Base-by-base conservation (phyloP, 2,797 vertebrate species). In the Novumbra hubbsi region DNA sequence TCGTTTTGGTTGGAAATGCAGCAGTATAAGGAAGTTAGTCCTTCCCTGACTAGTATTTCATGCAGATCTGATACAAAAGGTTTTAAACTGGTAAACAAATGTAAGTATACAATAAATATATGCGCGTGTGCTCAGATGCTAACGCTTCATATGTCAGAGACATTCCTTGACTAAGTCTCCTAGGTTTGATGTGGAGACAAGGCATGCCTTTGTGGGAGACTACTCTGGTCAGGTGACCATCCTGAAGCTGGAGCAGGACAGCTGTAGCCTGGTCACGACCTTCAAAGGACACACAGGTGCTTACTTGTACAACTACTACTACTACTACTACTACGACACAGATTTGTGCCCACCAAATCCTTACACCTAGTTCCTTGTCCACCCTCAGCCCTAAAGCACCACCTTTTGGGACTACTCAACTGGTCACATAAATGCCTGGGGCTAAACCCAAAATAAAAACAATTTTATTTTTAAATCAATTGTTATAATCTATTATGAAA, bases 151-250 rank as follows among this genome's bases (percentile, higher is more conserved):
- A 34, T 24, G n/a, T n/a, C 16, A 28, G 28, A 64, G 14, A 69
- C 27, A 27, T 48, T 81, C 89, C 92, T 96, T 89, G 86, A 94
- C 83, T 65, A 79, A 76, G 74, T 76, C 80, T 7, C 77, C 83
- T 86, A 99, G 98, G 90, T 99, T 99, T 79, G 98, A 99, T 78
- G 95, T 99, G 80, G 98, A 99, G 92, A 99, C 97, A 3, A 94
- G 96, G 75, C 97, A 99, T 0, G 97, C 95, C 62, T 99, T 99
- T 78, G 95, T 99, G 21, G 98, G 98, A 27, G 98, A 99, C 82
- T 95, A 97, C 78, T 99, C 98, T 0, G 98, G 98, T 77, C 98
- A 99, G 92, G 98, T 99, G 87, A 98, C 98, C 68, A 98, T 99
- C 82, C 93, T 99, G 81, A 99, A 98, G 91, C 90, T 99, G 89